phyloP scores from a whole-genome alignment of 2,797 vertebrate species.

The Rhinella marina region DNA sequence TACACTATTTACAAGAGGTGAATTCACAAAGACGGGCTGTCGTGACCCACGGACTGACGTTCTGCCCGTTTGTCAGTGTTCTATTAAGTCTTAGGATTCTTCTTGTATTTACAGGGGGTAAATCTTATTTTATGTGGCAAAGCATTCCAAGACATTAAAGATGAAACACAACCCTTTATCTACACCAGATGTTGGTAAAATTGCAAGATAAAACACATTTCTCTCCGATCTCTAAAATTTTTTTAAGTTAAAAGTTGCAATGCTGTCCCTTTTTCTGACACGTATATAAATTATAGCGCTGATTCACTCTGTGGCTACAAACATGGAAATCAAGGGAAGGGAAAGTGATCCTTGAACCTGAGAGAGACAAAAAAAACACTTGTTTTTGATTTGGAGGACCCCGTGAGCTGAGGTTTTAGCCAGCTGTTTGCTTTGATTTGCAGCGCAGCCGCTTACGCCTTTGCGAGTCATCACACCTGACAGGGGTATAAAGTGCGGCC shows the following conservation, averaged over 20 bases:
- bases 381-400: conserved; percentile 53
- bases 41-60: neutral
- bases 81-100: neutral
- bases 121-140: conserved; percentile 45
- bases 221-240: conserved; percentile 23
- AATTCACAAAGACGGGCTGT: neutral
- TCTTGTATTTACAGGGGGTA: conserved; percentile 35
- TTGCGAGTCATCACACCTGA: conserved; percentile 61
- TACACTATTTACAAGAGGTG: conserved; percentile 33
- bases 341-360: conserved; percentile 43
- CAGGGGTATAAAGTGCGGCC: conserved; percentile 44
- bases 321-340: conserved; percentile 18
- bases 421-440: conserved; percentile 59
- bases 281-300: conserved; percentile 39
- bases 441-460: conserved; percentile 46
- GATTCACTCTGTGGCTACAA: conserved; percentile 46
- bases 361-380: conserved; percentile 29
- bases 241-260: conserved; percentile 47
- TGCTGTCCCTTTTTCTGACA: conserved; percentile 49
- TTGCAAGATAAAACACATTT: conserved; percentile 54
- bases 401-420: conserved; percentile 43
- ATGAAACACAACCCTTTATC: conserved; percentile 57
- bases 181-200: conserved; percentile 60
- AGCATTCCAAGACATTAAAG: conserved; percentile 49
- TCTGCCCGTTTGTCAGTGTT: neutral